Conservation (phyloP, 2,888 invertebrate genomes). For the Melinaea marsaeus region DNA sequence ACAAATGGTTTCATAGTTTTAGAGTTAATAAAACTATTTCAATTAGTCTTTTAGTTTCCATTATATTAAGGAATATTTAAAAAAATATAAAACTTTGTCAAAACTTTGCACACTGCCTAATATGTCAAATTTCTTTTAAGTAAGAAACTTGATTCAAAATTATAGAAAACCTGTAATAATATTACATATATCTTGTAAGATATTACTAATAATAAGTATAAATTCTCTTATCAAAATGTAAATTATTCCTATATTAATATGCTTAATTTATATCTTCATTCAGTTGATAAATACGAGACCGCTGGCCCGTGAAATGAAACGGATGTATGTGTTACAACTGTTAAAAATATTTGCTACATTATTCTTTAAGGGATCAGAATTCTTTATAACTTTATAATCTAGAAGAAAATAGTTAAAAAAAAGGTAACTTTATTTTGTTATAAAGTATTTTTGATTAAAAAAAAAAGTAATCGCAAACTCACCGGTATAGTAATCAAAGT, state of each 20-base stretch:
- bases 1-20: neutral
- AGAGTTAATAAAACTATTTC: no score
- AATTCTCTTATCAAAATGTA: neutral
- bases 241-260: neutral
- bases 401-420: neutral
- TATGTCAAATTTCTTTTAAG: no score
- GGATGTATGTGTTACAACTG: neutral
- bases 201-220: no score
- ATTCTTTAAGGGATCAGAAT: neutral
- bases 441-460: neutral
- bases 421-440: neutral
- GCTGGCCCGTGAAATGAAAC: neutral
- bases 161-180: no score
- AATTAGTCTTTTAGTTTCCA: no score
- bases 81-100: no score
- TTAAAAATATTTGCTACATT: neutral
- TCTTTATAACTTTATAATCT: neutral
- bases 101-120: no score
- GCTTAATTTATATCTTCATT: neutral
- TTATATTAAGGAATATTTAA: no score
- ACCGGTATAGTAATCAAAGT: conserved; percentile 30
- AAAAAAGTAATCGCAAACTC: conserved; percentile 24
- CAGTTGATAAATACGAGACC: neutral
- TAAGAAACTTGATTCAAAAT: no score
- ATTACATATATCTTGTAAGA: no score